phyloP scores from a whole-genome alignment of 2,888 invertebrate species.

The Drosophila macrospina region DNA sequence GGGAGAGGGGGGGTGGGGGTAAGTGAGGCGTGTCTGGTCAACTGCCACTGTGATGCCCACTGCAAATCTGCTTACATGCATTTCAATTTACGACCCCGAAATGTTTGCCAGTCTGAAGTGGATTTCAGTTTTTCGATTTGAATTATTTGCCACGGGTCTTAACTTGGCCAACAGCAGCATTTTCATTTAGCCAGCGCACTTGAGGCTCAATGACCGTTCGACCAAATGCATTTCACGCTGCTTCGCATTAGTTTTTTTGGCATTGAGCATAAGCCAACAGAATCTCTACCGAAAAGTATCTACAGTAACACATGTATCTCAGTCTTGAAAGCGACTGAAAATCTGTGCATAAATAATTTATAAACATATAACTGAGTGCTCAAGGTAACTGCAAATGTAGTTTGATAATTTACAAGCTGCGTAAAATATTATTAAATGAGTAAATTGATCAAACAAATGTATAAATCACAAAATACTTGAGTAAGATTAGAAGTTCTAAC shows the following conservation, averaged over 20 bases:
- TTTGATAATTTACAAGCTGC: background rate
- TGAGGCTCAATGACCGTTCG: constrained; percentile 64
- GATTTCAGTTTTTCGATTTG: constrained; percentile 49
- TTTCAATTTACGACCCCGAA: constrained; percentile 63
- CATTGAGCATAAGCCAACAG: constrained; percentile 44
- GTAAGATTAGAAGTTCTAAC: too few relatives aligned
- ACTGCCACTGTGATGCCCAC: constrained; percentile 45
- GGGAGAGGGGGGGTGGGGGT: background rate
- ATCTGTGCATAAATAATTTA: background rate
- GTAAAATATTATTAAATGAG: too few relatives aligned
- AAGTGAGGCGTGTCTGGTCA: constrained; percentile 21
- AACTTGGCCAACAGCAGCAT: constrained; percentile 10
- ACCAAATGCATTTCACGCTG: constrained; percentile 41
- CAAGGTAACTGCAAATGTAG: background rate
- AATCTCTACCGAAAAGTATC: background rate
- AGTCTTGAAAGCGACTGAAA: background rate
- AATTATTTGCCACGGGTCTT: constrained; percentile 39
- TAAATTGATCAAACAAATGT: too few relatives aligned
- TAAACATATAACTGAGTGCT: background rate
- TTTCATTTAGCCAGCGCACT: constrained; percentile 32
- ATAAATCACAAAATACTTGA: too few relatives aligned
- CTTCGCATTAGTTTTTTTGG: constrained; percentile 31
- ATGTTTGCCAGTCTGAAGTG: constrained; percentile 56
- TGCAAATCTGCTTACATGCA: constrained; percentile 59
- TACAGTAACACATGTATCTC: background rate